Conservation (phyloP, 2,797 vertebrate species). For the Gymnodraco acuticeps region DNA sequence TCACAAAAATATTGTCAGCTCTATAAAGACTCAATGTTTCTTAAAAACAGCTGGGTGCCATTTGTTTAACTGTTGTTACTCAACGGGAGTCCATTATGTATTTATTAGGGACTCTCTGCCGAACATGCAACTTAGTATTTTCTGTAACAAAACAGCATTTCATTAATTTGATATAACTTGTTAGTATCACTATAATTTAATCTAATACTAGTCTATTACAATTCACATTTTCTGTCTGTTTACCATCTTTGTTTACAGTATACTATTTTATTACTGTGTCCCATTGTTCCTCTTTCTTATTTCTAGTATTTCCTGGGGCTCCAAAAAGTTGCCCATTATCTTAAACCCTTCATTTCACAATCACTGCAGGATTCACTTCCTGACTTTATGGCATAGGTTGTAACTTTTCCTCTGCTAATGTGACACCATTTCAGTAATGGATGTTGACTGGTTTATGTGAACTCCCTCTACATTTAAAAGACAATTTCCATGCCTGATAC, state of each 20-base stretch:
- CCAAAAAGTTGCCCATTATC: not conserved
- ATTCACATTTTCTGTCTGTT: not conserved
- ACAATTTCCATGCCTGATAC: conserved; percentile 10
- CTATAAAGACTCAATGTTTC: not conserved
- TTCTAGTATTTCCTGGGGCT: not conserved
- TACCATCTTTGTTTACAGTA: too few relatives aligned
- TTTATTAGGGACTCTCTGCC: not conserved
- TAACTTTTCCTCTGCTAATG: not conserved
- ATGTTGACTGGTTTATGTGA: not conserved
- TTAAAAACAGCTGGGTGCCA: too few relatives aligned
- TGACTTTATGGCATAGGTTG: not conserved
- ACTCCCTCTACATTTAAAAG: conserved; percentile 7
- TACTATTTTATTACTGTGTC: too few relatives aligned
- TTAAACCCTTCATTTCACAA: not conserved
- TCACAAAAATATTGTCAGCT: not conserved
- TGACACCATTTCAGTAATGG: not conserved
- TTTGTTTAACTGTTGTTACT: not conserved
- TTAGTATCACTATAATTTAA: not conserved
- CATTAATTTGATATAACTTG: too few relatives aligned
- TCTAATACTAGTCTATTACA: not conserved
- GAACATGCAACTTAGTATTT: not conserved
- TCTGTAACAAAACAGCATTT: not conserved
- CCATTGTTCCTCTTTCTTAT: too few relatives aligned
- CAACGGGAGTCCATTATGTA: not conserved
- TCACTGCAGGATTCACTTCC: not conserved